Evolutionary conservation across 2,113 vertebrate genomes (phyloP), one percentile per base, ranked within the genome.

Genomic region (Cyprinodon tularosa): DNA sequence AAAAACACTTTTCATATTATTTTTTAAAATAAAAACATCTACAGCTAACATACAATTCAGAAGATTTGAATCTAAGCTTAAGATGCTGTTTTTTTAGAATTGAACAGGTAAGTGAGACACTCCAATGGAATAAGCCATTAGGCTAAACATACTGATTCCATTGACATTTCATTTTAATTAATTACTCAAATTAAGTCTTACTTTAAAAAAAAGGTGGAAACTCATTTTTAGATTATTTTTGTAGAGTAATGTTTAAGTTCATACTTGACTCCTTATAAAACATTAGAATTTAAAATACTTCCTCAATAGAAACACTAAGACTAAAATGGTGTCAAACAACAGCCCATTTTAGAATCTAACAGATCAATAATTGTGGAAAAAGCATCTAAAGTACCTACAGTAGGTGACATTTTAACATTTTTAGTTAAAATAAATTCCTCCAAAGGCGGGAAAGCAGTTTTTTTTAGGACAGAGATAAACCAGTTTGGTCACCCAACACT

Each of bases 401-500:
- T 36, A 57, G 63, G n/a, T 85, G 74, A 82, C 70, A 86, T 77
- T 82, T 78, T 73, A 62, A 74, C 20, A 71, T 69, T 63, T 61
- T 57, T 57, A 57, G 17, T 6, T 6, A 57, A 3, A 67, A 0
- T 38, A 8, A 12, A 45, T 59, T 70, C 39, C 68, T 47, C 38
- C 73, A 62, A 78, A 60, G 83, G 50, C 14, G 15, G 38, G 11
- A 71, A 87, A 71, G 57, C 61, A 78, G 62, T 63, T 71, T 66
- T 44, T 44, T 71, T 37, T 68, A 77, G 50, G 62, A 57, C 4
- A 11, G 71, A 20, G 45, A 12, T 62, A 70, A 82, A 67, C 36
- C 22, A 57, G 69, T 82, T 72, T 72, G 75, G 81, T 87, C 86
- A 85, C 69, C 80, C 72, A 71, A 48, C 63, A 62, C 72, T 0